Conservation (phyloP, 2,797 vertebrate species). For the Garrulus glandarius region DNA sequence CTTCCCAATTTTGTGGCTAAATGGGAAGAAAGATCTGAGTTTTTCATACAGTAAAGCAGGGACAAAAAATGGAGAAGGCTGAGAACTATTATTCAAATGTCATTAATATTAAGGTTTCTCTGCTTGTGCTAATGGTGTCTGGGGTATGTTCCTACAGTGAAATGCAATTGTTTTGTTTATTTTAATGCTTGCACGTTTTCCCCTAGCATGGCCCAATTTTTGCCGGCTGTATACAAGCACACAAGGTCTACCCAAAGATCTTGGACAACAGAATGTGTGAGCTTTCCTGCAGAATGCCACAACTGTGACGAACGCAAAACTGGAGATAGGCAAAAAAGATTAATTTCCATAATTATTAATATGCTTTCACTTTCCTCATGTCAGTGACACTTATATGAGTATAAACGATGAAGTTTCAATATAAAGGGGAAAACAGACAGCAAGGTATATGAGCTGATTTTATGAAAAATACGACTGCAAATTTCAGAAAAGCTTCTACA, state of each 20-base stretch:
- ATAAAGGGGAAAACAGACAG: neutral
- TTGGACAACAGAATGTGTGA: neutral
- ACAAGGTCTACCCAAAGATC: neutral
- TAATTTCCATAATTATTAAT: neutral
- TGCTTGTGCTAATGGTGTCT: neutral
- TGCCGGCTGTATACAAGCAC: neutral
- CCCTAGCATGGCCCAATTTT: neutral
- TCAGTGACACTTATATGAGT: neutral
- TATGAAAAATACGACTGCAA: neutral
- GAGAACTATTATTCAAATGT: neutral
- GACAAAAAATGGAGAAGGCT: neutral
- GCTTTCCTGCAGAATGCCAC: neutral
- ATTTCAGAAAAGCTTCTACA: neutral
- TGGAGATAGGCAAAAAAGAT: neutral
- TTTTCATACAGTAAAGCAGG: neutral
- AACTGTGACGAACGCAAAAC: neutral
- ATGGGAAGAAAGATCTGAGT: neutral
- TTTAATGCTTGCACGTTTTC: neutral
- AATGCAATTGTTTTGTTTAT: neutral
- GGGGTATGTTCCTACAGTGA: neutral
- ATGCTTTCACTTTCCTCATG: neutral
- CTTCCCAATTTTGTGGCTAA: neutral
- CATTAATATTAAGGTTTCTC: neutral
- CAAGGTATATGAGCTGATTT: neutral
- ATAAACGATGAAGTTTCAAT: neutral